Base-by-base conservation (phyloP, 2,113 vertebrate species). In the Phodopus roborovskii region DNA sequence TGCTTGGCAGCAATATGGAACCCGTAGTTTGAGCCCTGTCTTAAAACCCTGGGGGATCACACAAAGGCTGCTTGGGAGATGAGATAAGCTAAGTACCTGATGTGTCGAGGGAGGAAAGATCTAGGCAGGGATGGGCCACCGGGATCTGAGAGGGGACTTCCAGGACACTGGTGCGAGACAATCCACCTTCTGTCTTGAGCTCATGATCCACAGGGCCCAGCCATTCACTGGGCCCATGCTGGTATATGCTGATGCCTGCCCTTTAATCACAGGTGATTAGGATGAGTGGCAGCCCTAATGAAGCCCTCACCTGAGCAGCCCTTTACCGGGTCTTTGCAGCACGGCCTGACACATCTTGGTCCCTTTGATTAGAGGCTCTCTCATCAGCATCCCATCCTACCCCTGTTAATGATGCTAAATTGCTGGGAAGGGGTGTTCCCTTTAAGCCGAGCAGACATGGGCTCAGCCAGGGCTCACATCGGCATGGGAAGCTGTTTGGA, bases 221-320 rank as follows among this genome's bases (percentile, higher is more conserved):
- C 87, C 58, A n/a, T n/a, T n/a, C n/a, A n/a, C n/a, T n/a, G n/a
- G n/a, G n/a, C n/a, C n/a, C n/a, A 13, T 28, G 53, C 45, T 5
- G 6, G 42, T 62, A 48, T 92, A 60, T 68, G 93, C 86, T n/a
- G 75, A 94, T 58, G 84, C 91, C 91, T 2, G 28, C 64, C 39
- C 16, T 30, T 79, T 85, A 87, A 84, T 93, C 56, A n/a, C n/a
- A 73, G 77, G 90, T 17, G 20, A 92, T 96, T 90, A 91, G 82
- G 26, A 64, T 95, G 97, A 97, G 53, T 74, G 97, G 92, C 92
- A 95, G 95, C 15, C 42, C 58, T 93, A 97, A 96, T 86, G 92
- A 93, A 93, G 85, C 91, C 94, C 84, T 92, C 36, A 64, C 86
- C 94, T 92, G 89, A 30, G 50, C 71, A 28, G 64, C 48, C 75